Evolutionary conservation across 2,888 invertebrate species (phyloP).

Genomic region (Noctua fimbriata): DNA sequence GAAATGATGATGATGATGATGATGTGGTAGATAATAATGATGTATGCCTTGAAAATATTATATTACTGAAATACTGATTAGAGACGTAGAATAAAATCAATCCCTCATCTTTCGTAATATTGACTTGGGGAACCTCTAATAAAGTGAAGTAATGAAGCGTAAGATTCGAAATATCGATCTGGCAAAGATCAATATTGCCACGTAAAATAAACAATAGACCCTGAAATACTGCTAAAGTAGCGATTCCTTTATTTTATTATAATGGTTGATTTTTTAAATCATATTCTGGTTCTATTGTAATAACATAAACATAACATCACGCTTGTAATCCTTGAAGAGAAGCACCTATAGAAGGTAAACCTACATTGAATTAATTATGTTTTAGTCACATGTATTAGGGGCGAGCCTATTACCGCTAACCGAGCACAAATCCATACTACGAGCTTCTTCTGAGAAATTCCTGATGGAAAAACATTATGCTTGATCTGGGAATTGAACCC

Average conservation of each 20-base stretch:
- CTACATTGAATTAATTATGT: neutral
- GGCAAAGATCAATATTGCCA: constrained; percentile 15
- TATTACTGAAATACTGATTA: neutral
- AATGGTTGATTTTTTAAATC: neutral
- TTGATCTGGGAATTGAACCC: neutral
- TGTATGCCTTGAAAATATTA: neutral
- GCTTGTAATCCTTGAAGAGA: neutral
- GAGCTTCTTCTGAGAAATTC: neutral
- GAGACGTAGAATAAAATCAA: neutral
- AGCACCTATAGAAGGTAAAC: neutral
- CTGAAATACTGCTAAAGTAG: constrained; percentile 13
- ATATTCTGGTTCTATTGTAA: neutral
- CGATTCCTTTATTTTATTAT: neutral
- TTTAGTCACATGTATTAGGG: neutral
- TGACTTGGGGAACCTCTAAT: constrained; percentile 24
- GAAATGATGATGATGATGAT: too few relatives aligned
- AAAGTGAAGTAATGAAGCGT: constrained; percentile 24
- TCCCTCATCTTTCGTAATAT: neutral
- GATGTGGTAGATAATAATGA: neutral
- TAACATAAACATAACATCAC: neutral
- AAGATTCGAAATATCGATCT: constrained; percentile 17
- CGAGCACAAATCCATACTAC: neutral
- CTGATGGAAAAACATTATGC: neutral
- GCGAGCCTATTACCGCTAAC: neutral
- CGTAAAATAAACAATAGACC: constrained; percentile 17